Evolutionary conservation across 2,888 invertebrate genomes (phyloP), one percentile per base, ranked within the genome.

Genomic region (Trypoxylon attenuatum): DNA sequence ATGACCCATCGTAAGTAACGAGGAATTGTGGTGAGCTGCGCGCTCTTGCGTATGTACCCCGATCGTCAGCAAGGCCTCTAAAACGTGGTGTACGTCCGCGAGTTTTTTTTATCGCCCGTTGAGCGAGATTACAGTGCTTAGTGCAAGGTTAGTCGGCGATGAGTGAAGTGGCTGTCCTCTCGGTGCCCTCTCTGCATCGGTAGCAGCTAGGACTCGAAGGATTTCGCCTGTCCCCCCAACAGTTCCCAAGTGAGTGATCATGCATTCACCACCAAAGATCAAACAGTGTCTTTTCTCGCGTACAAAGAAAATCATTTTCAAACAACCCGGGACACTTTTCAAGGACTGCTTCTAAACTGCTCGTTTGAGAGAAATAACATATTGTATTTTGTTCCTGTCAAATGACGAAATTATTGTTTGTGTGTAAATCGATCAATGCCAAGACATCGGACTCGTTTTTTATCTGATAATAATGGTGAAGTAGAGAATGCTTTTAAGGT

Each of bases 131-230:
- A 78, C 77, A 76, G 77, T 73, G 81, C 80, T 84, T 82, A 84
- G 84, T 84, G 77, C 83, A 84, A 84, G 84, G 83, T 84, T 84
- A 83, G 83, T 72, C 76, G 79, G 83, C 81, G 82, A 83, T 82
- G 82, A 83, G 83, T 81, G 77, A 82, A 81, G 84, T 79, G 80
- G 71, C 73, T 65, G 75, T 76, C 76, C 71, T 73, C 73, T 69
- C 62, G 69, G 70, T 65, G 69, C 61, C 39, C 66, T 46, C 50
- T 77, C 67, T 73, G 51, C 63, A 53, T 71, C 78, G 80, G 75
- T 77, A 77, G 75, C 64, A 68, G 69, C 53, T 62, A 71, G 38
- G 50, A 47, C 41, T 6, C 1, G n/a, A 41, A 56, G 49, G 47
- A 69, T 56, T 49, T 33, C 46, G 8, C 4, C 15, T 8, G 42